Base-by-base conservation (phyloP, 2,888 invertebrate species). In the Spatulosminthurus flaviceps region DNA sequence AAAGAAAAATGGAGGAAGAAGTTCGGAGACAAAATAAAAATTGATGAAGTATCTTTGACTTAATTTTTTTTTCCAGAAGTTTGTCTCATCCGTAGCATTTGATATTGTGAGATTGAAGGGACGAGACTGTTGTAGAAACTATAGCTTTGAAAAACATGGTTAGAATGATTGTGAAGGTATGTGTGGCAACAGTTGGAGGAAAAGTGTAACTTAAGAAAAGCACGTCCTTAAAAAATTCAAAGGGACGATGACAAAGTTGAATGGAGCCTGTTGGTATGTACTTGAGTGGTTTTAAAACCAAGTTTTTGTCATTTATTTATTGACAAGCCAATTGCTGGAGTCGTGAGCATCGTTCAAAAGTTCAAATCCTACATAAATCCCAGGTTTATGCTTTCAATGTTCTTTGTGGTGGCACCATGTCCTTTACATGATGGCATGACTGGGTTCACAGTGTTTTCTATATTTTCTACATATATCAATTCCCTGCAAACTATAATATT, bases 241-340 rank as follows among this genome's bases (percentile, higher is more conserved):
- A 51, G 51, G 51, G 51, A 51, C 51, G 51, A n/a, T 51, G 51
- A 51, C 51, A 51, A 51, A 51, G 51, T n/a, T 9, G 51, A n/a
- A 51, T 51, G 51, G 51, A 51, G 51, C 51, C 51, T 51, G 51
- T 13, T 51, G 51, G 51, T 51, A 51, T 51, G 51, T 51, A 51
- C 19, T 51, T 51, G 51, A 16, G 51, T 51, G 1, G 51, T 51
- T 51, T 16, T 51, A 51, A 34, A 51, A 51, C 51, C 51, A 51
- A 51, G 51, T 51, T 51, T 51, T 51, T 51, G 51, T 51, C 51
- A 51, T 51, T 51, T 51, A 51, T 51, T 51, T 51, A 51, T 51
- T 51, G 51, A 51, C 51, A 51, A 51, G 51, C 51, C 51, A 51
- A 51, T 51, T 51, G 51, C 19, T 51, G 51, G 51, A 51, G 51